These are phyloP conservation scores for Scaptodrosophila latifasciaeformis DNA, from an alignment of 2,888 invertebrate species.

Conservation along the genomic window DNA sequence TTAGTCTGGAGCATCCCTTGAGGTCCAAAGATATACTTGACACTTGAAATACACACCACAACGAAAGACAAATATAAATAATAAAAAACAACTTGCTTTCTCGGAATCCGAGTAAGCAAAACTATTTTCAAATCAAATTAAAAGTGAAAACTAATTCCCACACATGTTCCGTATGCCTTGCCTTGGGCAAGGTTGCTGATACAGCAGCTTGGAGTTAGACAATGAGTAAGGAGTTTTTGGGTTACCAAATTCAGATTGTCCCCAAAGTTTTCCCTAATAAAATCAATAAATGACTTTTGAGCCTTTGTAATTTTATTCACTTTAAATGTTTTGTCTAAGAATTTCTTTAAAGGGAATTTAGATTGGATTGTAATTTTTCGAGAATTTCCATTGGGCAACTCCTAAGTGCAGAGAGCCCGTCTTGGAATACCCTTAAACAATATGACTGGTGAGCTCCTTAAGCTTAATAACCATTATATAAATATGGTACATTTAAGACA, in stretches of 20 bases:
- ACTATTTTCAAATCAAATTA: constrained; percentile 56
- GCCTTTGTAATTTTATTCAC: constrained; percentile 25
- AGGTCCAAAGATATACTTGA: constrained; percentile 3
- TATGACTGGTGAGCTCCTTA: too few relatives aligned
- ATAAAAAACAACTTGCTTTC: constrained; percentile 4
- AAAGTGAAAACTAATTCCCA: constrained; percentile 47
- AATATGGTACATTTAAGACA: too few relatives aligned
- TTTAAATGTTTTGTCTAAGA: constrained; percentile 15
- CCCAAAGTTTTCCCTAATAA: constrained; percentile 48
- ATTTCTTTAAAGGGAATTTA: constrained; percentile 21
- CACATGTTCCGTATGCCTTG: constrained; percentile 40
- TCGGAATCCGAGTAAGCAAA: constrained; percentile 18
- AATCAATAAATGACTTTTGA: constrained; percentile 62
- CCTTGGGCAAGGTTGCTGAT: background rate
- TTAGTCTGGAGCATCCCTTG: too few relatives aligned
- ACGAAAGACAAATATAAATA: background rate
- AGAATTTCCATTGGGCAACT: too few relatives aligned
- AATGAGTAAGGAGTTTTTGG: too few relatives aligned
- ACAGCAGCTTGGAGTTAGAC: too few relatives aligned
- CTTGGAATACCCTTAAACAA: background rate
- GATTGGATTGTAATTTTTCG: constrained; percentile 21
- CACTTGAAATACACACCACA: constrained; percentile 14
- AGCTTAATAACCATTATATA: background rate
- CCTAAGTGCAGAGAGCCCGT: too few relatives aligned
- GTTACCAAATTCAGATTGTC: constrained; percentile 34